A percentile compares a stretch with the other conserved stretches of the same genome.
phyloP scores from a whole-genome alignment of 2,113 vertebrate genomes.

The Malurus cyaneus region DNA sequence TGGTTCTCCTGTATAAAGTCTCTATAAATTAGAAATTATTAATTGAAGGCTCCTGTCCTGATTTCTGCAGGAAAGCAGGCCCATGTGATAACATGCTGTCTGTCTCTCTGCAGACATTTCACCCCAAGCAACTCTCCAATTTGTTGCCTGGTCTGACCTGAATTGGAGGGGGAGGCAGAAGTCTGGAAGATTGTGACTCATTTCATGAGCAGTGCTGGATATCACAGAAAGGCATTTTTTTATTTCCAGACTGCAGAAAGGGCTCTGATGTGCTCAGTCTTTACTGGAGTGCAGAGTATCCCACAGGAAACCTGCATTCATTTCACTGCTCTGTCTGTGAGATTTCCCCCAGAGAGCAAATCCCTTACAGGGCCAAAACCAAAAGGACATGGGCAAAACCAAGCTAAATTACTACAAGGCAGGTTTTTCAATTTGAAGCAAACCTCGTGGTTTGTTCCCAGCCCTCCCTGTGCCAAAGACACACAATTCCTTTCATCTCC shows the following conservation, averaged over 20 bases:
- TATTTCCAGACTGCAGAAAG: neutral
- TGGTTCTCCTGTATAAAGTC: neutral
- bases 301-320: neutral
- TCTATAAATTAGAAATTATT: neutral
- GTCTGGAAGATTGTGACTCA: neutral
- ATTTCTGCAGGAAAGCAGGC: neutral
- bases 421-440: neutral
- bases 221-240: neutral
- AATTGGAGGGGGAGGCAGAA: neutral
- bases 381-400: neutral
- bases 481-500: neutral
- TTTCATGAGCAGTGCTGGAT: neutral
- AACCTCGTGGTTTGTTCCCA: neutral
- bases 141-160: neutral
- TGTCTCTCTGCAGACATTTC: neutral
- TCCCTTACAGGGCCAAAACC: neutral
- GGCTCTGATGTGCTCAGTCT: neutral
- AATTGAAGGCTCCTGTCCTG: neutral
- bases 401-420: neutral
- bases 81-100: fast-evolving
- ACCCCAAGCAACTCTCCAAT: neutral
- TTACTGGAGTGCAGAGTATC: neutral
- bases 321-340: neutral
- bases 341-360: neutral
- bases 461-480: neutral